These are phyloP conservation scores for Acrocephalus kingi DNA, from an alignment of 2,113 vertebrate genomes.

Conservation along the genomic window DNA sequence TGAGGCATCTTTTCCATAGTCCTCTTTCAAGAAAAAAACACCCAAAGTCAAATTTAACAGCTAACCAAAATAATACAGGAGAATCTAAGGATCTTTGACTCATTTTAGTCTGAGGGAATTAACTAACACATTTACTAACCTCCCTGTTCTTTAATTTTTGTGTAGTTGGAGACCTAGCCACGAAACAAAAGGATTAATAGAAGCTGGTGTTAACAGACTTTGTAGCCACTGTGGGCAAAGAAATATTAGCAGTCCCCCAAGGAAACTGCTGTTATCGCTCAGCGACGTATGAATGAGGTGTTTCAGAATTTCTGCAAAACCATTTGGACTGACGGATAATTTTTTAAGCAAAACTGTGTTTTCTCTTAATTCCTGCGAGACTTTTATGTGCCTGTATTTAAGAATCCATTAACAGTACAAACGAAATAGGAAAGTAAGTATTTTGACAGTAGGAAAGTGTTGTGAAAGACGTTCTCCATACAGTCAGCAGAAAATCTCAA, in stretches of 20 bases:
- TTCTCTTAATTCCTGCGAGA: not conserved
- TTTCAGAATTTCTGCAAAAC: not conserved
- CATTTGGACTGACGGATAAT: not conserved
- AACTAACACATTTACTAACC: not conserved
- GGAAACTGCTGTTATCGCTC: not conserved
- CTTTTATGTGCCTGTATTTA: not conserved
- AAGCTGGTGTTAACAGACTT: not conserved
- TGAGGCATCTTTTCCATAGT: not conserved
- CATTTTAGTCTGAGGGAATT: not conserved
- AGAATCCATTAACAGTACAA: not conserved
- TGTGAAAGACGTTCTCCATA: not conserved
- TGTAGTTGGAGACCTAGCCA: not conserved
- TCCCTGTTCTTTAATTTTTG: not conserved
- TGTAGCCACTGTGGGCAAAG: not conserved
- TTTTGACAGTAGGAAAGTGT: not conserved
- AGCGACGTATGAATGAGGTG: not conserved
- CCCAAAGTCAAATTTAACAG: not conserved
- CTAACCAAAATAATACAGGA: not conserved
- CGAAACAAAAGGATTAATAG: not conserved
- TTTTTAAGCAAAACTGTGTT: not conserved
- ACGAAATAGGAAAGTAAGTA: not conserved
- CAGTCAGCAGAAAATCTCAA: not conserved
- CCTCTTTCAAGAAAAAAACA: not conserved
- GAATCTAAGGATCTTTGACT: not conserved
- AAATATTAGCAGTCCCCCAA: not conserved